Conservation (phyloP, 2,113 vertebrate genomes). For the Seriola dumerili region DNA sequence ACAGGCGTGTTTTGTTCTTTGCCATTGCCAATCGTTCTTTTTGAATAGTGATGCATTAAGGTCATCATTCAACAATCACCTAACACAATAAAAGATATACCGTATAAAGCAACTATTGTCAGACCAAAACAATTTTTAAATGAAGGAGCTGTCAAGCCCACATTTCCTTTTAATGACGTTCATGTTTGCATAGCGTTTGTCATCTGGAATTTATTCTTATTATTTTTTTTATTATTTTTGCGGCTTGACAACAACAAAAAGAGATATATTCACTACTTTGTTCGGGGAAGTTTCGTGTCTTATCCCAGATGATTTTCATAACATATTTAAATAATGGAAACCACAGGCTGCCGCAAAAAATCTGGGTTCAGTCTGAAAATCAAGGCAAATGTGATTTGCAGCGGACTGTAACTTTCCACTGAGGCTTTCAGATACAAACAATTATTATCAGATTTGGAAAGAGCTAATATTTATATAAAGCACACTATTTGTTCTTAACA, state of each 20-base stretch:
- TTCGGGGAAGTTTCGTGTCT: constrained; percentile 21
- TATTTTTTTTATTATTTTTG: constrained; percentile 26
- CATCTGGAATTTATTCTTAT: constrained; percentile 20
- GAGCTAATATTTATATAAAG: constrained; percentile 33
- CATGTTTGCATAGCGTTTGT: constrained; percentile 19
- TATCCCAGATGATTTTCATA: constrained; percentile 4
- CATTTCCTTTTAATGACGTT: constrained; percentile 14
- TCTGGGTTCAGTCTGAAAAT: constrained; percentile 2
- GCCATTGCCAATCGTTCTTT: neutral
- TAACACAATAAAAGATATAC: constrained; percentile 12
- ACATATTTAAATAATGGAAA: constrained; percentile 19
- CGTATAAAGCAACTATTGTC: constrained; percentile 8
- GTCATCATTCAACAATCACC: constrained; percentile 1
- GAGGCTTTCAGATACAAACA: constrained; percentile 13
- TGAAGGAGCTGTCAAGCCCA: constrained; percentile 32
- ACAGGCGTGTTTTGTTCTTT: constrained; percentile 2
- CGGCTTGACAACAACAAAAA: constrained; percentile 21
- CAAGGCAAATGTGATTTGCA: constrained; percentile 36
- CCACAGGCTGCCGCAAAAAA: neutral
- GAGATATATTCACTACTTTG: constrained; percentile 18
- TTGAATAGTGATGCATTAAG: constrained; percentile 20
- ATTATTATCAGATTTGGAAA: constrained; percentile 38
- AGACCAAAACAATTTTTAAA: constrained; percentile 24
- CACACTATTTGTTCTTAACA: constrained; percentile 11
- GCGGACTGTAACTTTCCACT: constrained; percentile 13